Conservation (phyloP, 2,113 vertebrate species). For the Gnathonemus longibarbis region DNA sequence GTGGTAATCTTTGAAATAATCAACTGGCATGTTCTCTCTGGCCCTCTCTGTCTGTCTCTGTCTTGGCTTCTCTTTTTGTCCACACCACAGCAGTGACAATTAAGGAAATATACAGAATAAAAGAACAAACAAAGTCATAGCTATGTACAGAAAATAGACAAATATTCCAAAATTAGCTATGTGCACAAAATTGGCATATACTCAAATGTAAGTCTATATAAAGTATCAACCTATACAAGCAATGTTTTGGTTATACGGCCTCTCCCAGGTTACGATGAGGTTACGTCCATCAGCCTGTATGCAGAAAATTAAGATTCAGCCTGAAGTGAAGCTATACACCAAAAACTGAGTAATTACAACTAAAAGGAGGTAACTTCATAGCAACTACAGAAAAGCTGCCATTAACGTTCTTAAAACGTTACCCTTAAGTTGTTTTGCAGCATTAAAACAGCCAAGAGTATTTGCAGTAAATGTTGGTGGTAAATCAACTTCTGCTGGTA, state of each 20-base stretch:
- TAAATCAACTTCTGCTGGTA: neutral
- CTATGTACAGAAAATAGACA: neutral
- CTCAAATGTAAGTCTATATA: neutral
- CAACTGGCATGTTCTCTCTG: neutral
- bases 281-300: no score
- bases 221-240: neutral
- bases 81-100: neutral
- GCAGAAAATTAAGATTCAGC: neutral
- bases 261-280: no score
- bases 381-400: neutral
- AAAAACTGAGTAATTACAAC: neutral
- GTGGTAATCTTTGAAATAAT: neutral
- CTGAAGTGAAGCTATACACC: neutral
- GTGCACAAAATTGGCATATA: neutral
- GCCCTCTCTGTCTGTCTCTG: neutral
- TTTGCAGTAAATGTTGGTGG: neutral
- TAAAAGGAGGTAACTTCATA: neutral
- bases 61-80: neutral
- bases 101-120: neutral
- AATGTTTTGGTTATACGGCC: neutral
- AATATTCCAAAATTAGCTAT: neutral
- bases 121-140: neutral
- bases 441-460: neutral
- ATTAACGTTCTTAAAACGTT: neutral
- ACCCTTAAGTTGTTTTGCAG: neutral